These are phyloP conservation scores for Psittacula derbiana DNA, from an alignment of 2,797 vertebrate genomes.

Conservation along the genomic window DNA sequence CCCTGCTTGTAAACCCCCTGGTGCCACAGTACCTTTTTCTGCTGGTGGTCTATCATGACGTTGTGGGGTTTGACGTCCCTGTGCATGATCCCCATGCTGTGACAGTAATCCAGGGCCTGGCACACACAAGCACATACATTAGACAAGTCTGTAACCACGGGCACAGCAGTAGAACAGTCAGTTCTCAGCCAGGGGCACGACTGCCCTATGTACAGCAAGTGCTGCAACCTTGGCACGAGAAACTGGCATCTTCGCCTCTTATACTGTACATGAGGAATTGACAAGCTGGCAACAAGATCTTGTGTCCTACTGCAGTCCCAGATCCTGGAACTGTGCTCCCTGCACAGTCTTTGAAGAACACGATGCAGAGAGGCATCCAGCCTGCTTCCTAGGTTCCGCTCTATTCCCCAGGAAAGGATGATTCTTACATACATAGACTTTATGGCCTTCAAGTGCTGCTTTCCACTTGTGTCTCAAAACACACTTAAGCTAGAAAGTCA, in stretches of 20 bases:
- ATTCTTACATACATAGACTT: not conserved
- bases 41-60: conserved; percentile 96
- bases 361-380: not conserved
- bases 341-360: not conserved
- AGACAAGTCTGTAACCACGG: not conserved
- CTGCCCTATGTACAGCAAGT: not conserved
- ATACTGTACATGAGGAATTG: not conserved
- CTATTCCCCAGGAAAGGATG: not conserved
- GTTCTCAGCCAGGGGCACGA: not conserved
- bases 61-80: conserved; percentile 95
- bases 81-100: conserved; percentile 98
- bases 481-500: not conserved
- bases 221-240: not conserved
- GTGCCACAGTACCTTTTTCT: conserved; percentile 86
- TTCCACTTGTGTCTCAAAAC: not conserved
- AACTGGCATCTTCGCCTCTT: not conserved
- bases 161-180: not conserved
- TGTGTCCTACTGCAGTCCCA: not conserved
- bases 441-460: not conserved
- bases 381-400: not conserved
- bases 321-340: not conserved
- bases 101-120: conserved; percentile 95
- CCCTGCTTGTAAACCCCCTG: not conserved
- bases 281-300: not conserved
- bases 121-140: conserved; percentile 43